Percentiles rank a stretch among this genome's conserved stretches.
These are phyloP conservation scores for Andrena cerasifolii DNA, from an alignment of 1,140 invertebrate species.

Conservation along the genomic window DNA sequence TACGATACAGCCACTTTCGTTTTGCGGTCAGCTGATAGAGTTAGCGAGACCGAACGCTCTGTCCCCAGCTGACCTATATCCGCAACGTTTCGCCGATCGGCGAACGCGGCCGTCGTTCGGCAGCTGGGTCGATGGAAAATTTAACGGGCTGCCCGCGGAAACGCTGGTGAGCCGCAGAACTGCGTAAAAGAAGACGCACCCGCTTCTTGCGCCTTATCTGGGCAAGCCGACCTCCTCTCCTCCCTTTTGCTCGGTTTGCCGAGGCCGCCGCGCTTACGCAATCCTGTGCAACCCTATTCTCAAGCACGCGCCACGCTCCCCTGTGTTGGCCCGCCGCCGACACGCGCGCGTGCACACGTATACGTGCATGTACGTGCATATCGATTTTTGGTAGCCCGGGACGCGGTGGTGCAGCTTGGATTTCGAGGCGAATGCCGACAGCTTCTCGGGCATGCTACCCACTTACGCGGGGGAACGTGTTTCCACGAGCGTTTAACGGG, in stretches of 20 bases:
- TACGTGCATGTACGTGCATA: not conserved
- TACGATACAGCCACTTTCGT: not conserved
- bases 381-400: constrained; percentile 22
- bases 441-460: not conserved
- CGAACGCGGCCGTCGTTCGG: not conserved
- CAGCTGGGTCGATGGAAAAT: not conserved
- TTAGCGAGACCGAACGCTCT: not conserved
- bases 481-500: not conserved
- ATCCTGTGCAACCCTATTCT: constrained; percentile 33
- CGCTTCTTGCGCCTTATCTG: not conserved
- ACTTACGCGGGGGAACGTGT: not conserved
- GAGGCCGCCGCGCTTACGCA: constrained; percentile 8
- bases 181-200: not conserved
- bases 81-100: not conserved
- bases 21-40: not conserved
- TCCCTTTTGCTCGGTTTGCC: constrained; percentile 8
- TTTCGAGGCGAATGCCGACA: not conserved
- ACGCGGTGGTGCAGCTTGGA: not conserved
- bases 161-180: not conserved
- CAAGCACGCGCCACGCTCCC: not conserved
- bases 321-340: not conserved
- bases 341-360: not conserved
- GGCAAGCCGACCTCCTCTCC: not conserved
- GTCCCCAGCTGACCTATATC: not conserved
- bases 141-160: not conserved